Base-by-base conservation (phyloP, 2,888 invertebrate species). In the Catocala nupta region DNA sequence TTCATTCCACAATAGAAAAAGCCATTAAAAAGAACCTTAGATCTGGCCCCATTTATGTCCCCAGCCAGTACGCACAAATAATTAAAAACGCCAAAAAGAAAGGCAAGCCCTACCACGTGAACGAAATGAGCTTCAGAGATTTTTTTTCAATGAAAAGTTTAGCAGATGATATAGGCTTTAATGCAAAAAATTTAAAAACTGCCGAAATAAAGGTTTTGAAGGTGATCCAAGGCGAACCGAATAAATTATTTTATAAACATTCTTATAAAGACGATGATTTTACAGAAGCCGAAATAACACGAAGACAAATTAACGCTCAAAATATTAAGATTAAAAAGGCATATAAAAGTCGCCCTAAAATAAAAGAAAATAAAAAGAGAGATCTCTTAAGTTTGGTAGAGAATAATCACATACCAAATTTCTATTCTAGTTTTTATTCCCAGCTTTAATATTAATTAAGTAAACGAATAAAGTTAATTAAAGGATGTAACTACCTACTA, bases 1-100 rank as follows among this genome's bases (percentile, higher is more conserved):
- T 57, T 16, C 62, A 62, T 53, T 53, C 56, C 34, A 34, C 57
- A 6, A 57, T 62, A n/a, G 56, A 62, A 42, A 62, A 62, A 53
- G 33, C 51, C 34, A 47, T 61, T 11, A n/a, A n/a, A n/a, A n/a
- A n/a, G n/a, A n/a, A n/a, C n/a, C n/a, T n/a, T n/a, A n/a, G n/a
- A n/a, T n/a, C n/a, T n/a, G n/a, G n/a, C n/a, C n/a, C n/a, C n/a
- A n/a, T n/a, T n/a, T n/a, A n/a, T n/a, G n/a, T n/a, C n/a, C n/a
- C n/a, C n/a, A n/a, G n/a, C n/a, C n/a, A n/a, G n/a, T n/a, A n/a
- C n/a, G n/a, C n/a, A n/a, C n/a, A n/a, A n/a, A n/a, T n/a, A n/a
- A n/a, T n/a, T n/a, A n/a, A n/a, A n/a, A n/a, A n/a, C n/a, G n/a
- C n/a, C n/a, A n/a, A n/a, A n/a, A n/a, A n/a, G n/a, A n/a, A n/a